Evolutionary conservation across 2,888 invertebrate species (phyloP).

Genomic region (Caenorhabditis sp.): DNA sequence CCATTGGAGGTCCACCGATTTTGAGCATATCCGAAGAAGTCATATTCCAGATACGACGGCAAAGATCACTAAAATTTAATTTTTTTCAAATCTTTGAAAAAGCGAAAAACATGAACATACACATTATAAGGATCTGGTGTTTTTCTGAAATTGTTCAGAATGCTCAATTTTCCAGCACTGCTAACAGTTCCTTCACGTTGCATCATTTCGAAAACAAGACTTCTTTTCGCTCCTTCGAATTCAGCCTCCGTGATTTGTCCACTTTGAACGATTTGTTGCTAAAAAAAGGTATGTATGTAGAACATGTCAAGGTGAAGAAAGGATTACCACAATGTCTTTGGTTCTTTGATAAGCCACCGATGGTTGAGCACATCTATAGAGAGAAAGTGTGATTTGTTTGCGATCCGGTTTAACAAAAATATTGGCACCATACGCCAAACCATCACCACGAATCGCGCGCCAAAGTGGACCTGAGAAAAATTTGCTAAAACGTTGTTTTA

Average conservation of each 20-base stretch:
- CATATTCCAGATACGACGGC: conserved; percentile 59
- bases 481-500: no score
- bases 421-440: conserved; percentile 83
- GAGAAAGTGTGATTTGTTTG: conserved; percentile 79
- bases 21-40: conserved; percentile 52
- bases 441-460: conserved; percentile 83
- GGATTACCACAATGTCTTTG: conserved; percentile 76
- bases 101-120: conserved; percentile 38
- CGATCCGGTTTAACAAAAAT: conserved; percentile 76
- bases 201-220: conserved; percentile 86
- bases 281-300: conserved; percentile 6
- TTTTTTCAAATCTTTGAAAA: background rate
- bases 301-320: background rate
- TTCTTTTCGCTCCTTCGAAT: conserved; percentile 84
- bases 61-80: conserved; percentile 51
- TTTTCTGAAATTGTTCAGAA: conserved; percentile 80
- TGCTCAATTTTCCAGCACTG: conserved; percentile 79
- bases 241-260: conserved; percentile 79
- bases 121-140: conserved; percentile 73
- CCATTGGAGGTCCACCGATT: conserved; percentile 51
- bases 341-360: conserved; percentile 83
- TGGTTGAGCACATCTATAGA: conserved; percentile 83
- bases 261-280: conserved; percentile 72
- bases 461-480: conserved; percentile 56
- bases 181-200: conserved; percentile 83